phyloP scores from a whole-genome alignment of 2,888 invertebrate species.

The Pristionchus exspectatus region DNA sequence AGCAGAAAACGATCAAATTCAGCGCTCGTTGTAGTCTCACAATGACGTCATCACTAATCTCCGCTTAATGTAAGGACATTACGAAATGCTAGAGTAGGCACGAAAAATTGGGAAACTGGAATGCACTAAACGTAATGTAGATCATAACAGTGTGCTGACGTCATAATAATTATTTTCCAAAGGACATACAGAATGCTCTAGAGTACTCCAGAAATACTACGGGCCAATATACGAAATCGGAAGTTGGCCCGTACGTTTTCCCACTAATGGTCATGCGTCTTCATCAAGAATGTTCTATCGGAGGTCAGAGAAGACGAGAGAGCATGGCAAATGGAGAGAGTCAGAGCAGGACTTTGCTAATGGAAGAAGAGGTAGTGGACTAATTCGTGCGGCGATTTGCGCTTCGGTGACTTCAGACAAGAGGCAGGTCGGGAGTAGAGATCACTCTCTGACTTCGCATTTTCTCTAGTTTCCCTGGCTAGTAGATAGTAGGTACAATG shows the following conservation, averaged over 20 bases:
- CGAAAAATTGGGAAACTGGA: no score
- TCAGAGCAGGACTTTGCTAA: background rate
- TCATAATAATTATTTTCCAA: background rate
- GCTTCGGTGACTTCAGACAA: constrained; percentile 13
- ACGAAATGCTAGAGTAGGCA: background rate
- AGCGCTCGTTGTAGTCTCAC: background rate
- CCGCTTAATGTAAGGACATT: background rate
- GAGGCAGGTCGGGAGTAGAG: background rate
- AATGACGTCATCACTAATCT: background rate
- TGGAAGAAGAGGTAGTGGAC: constrained; percentile 5
- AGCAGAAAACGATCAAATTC: background rate
- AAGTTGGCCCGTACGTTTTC: background rate
- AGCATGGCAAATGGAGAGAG: background rate
- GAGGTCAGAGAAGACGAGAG: constrained; percentile 2
- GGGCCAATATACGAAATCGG: background rate
- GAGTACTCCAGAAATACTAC: background rate
- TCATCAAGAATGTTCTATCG: background rate
- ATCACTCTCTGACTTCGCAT: background rate
- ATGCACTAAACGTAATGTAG: background rate
- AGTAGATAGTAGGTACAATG: no score
- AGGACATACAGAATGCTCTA: background rate
- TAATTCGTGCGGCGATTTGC: constrained; percentile 20
- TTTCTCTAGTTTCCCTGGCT: background rate
- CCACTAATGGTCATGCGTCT: background rate
- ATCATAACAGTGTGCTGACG: background rate